phyloP scores from a whole-genome alignment of 1,140 invertebrate genomes.

The Trichoplusia ni region DNA sequence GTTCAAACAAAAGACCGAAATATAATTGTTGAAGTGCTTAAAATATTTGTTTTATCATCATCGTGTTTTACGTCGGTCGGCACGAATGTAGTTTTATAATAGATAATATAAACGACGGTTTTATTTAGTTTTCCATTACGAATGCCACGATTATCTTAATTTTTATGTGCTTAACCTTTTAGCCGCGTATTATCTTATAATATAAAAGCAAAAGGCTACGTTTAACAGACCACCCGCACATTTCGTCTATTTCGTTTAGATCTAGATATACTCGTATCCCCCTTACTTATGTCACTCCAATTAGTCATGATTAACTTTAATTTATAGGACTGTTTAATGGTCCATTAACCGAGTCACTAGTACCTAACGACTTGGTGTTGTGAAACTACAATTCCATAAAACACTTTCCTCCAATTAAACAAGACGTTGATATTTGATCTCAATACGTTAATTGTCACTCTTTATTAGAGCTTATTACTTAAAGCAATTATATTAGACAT shows the following conservation, averaged over 20 bases:
- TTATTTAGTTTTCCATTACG: conserved; percentile 44
- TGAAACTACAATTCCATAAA: conserved; percentile 65
- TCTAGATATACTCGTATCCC: conserved; percentile 45
- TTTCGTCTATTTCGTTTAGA: conserved; percentile 51
- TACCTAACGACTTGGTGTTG: conserved; percentile 72
- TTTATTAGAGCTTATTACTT: conserved; percentile 37
- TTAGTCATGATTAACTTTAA: conserved; percentile 79
- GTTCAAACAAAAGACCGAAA: conserved; percentile 1
- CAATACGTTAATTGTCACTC: conserved; percentile 40
- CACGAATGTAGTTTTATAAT: conserved; percentile 46
- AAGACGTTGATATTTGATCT: conserved; percentile 62
- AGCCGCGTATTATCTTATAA: conserved; percentile 55
- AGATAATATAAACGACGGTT: conserved; percentile 48
- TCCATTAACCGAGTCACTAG: conserved; percentile 71
- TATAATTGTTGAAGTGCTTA: conserved; percentile 12
- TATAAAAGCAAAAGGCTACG: conserved; percentile 49
- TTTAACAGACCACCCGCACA: conserved; percentile 70
- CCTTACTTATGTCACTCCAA: conserved; percentile 68
- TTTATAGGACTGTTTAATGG: conserved; percentile 77
- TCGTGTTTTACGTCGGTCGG: conserved; percentile 41
- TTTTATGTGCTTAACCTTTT: conserved; percentile 60
- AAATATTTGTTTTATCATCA: conserved; percentile 40
- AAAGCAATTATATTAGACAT: conserved; percentile 21
- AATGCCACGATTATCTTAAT: conserved; percentile 64
- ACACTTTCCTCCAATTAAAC: conserved; percentile 72